Base-by-base conservation (phyloP, 2,113 vertebrate genomes). In the Rhea pennata region DNA sequence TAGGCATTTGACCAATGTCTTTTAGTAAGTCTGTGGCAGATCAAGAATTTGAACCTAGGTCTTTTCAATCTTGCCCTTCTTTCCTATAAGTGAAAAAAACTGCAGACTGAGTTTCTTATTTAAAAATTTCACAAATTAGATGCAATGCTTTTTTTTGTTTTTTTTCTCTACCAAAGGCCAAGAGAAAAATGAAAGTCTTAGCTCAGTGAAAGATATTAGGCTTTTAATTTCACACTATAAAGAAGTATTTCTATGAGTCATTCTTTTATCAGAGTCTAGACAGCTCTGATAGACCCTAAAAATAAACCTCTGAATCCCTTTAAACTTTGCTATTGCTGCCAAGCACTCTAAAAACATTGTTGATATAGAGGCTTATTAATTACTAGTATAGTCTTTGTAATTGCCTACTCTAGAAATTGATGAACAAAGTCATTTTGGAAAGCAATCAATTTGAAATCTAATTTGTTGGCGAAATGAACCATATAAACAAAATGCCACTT, bases 391-490 rank as follows among this genome's bases (percentile, higher is more conserved):
- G 97, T 96, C 94, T 97, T 97, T 97, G 88, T 98, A 98, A 98
- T 98, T 98, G 97, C 97, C 82, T 98, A 85, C 83, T 94, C 97
- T 96, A 95, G 90, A 97, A 98, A 98, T 91, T 98, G 98, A 98
- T 98, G 98, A 98, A 98, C 96, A 97, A 98, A 98, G 98, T 97
- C 93, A 98, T 98, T 98, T 96, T 94, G 90, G 97, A 98, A 97
- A 97, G 98, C 97, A 98, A 98, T 98, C 98, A 98, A 97, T 98
- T 98, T 98, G 96, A 98, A 98, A 98, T 98, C 98, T 98, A 98
- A 98, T 98, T 98, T 98, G 98, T 98, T 97, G 98, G 98, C 74
- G 97, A 98, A 98, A 98, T 98, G 98, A 98, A 98, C 98, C 98
- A 98, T 98, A 97, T 97, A 98, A 98, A 98, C 98, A 98, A 98